Evolutionary conservation across 2,888 invertebrate genomes (phyloP).

Genomic region (Odontocolon sp.): DNA sequence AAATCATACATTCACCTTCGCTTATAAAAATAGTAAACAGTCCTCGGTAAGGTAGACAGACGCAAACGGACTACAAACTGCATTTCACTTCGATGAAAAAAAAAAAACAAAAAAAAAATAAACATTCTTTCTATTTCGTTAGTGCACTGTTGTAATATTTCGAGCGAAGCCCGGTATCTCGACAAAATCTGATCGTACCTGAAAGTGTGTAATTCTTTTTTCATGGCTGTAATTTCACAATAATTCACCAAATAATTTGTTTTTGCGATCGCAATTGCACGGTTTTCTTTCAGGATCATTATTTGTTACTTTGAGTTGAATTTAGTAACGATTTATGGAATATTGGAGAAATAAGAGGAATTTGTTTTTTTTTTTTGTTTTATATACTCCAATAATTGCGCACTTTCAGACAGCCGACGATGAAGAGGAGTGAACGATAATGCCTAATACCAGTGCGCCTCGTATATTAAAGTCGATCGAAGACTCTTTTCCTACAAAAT

Average conservation of each 20-base stretch:
- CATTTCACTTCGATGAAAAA: slow-evolving; percentile 48
- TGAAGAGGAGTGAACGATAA: slow-evolving; percentile 56
- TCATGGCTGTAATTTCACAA: not conserved
- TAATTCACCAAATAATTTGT: slow-evolving; percentile 1
- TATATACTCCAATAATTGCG: slow-evolving; percentile 26
- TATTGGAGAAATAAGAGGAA: not conserved
- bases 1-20: slow-evolving; percentile 76
- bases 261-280: not conserved
- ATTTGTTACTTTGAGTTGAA: slow-evolving; percentile 9
- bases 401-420: not conserved
- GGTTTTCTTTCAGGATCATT: not conserved
- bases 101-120: slow-evolving; percentile 30
- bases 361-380: not conserved
- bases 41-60: slow-evolving; percentile 68
- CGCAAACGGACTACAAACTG: slow-evolving; percentile 70
- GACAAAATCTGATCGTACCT: not conserved
- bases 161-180: slow-evolving; percentile 5
- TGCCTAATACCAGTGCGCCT: slow-evolving; percentile 58
- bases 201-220: not conserved
- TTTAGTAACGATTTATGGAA: not conserved
- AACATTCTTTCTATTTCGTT: slow-evolving; percentile 59
- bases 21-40: slow-evolving; percentile 80
- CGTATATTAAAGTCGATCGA: slow-evolving; percentile 50
- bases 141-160: slow-evolving; percentile 54
- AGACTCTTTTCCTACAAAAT: slow-evolving; percentile 66